Evolutionary conservation across 2,888 invertebrate species (phyloP), one percentile per base, ranked within the genome.

Genomic region (Heliothis peltigera): DNA sequence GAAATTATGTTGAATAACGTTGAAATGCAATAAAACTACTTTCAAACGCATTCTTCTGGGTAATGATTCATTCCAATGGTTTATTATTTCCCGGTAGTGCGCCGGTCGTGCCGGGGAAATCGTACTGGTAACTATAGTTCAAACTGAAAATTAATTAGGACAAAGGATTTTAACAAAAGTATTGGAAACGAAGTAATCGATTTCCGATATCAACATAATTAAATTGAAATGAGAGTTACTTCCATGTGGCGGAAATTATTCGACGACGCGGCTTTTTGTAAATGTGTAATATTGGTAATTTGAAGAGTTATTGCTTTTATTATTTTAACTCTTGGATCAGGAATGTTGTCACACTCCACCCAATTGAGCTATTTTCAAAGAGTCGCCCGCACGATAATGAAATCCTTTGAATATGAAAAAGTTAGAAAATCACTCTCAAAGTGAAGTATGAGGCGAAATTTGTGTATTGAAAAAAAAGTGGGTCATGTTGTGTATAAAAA

Each of bases 141-240:
- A 18, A 28, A 42, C 32, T 35, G 0, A 32, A 28, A 42, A 19
- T 28, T 1, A 49, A 53, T 44, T 22, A 44, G 19, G 32, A 64
- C 43, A 10, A 10, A 10, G 43, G 57, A n/a, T 35, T 28, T 25
- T 71, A 39, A 39, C n/a, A 39, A 39, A 52, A 59, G 22, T 28
- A 60, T 44, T 70, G 42, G 25, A 22, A 52, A 4, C 39, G n/a
- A n/a, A 39, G 39, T 66, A 56, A 60, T 70, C 47, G 19, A 52
- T 66, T 46, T 59, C 46, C 17, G 43, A 43, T 22, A 21, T 25
- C 21, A 19, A 71, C 44, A 48, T 52, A 21, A 19, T n/a, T 21
- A 39, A 54, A 51, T 49, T 32, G 12, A 52, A 56, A 46, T 15
- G 21, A 51, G 17, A 51, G 17, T 21, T 6, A 12, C 43, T 32